These are phyloP conservation scores for Hyaena hyaena DNA, from an alignment of 2,113 vertebrate species.

Conservation along the genomic window DNA sequence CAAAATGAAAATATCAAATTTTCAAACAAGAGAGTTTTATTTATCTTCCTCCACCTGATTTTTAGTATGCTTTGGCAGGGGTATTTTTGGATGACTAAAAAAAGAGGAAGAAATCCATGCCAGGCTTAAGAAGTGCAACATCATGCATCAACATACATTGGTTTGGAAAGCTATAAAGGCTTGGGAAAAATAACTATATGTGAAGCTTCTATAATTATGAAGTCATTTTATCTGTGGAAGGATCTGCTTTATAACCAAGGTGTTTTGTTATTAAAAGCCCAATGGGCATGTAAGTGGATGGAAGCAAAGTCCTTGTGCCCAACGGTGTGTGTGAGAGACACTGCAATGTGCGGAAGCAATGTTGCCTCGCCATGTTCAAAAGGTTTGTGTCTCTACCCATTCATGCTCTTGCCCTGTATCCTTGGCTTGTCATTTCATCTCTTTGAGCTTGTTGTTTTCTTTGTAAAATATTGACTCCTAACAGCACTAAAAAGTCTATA, in stretches of 20 bases:
- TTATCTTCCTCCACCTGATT: neutral
- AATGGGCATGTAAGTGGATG: neutral
- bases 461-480: neutral
- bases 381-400: neutral
- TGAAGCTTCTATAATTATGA: neutral
- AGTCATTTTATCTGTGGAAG: neutral
- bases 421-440: neutral
- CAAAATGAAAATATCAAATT: neutral
- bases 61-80: neutral
- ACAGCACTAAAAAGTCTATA: neutral
- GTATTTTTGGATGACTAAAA: neutral
- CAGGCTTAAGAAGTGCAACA: neutral
- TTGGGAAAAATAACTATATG: neutral
- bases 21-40: neutral
- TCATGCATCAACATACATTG: neutral
- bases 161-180: neutral
- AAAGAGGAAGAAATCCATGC: neutral
- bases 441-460: neutral
- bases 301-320: neutral
- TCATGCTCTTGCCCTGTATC: neutral
- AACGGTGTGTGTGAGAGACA: neutral
- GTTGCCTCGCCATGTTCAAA: neutral
- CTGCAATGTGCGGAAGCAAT: neutral
- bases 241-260: constrained; percentile 22
- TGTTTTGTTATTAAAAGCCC: neutral